Evolutionary conservation across 1,140 invertebrate genomes (phyloP).

Genomic region (Manduca sexta): DNA sequence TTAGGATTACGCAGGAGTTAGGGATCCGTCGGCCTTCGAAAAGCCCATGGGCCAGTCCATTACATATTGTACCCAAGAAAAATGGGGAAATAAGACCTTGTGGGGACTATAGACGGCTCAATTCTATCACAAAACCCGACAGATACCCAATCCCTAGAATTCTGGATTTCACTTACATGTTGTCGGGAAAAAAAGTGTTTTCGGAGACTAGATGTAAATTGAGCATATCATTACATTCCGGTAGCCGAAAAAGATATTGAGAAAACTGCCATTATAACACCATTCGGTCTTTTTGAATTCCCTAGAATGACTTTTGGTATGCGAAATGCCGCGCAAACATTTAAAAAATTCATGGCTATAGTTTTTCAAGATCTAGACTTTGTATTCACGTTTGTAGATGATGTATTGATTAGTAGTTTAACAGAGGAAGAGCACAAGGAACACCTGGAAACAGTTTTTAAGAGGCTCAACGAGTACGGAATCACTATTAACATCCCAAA

Average conservation of each 20-base stretch:
- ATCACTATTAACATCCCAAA: constrained; percentile 1
- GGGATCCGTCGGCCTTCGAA: not conserved
- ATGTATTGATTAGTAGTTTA: not conserved
- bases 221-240: not conserved
- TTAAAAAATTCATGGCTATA: not conserved
- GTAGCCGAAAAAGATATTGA: not conserved
- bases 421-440: not conserved
- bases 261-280: constrained; percentile 1
- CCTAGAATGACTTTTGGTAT: constrained; percentile 1
- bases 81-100: constrained; percentile 1
- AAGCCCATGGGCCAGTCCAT: not conserved
- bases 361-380: not conserved
- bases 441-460: constrained; percentile 1
- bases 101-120: not conserved
- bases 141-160: not conserved
- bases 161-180: constrained; percentile 1
- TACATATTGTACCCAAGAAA: not conserved
- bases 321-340: not conserved
- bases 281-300: constrained; percentile 2
- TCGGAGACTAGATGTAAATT: not conserved
- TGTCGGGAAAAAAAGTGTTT: not conserved
- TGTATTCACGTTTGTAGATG: not conserved
- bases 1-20: not conserved
- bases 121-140: not conserved
- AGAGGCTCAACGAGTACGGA: not conserved